Evolutionary conservation across 2,797 vertebrate species (phyloP), one percentile per base, ranked within the genome.

Genomic region (Buphagus erythrorhynchus): DNA sequence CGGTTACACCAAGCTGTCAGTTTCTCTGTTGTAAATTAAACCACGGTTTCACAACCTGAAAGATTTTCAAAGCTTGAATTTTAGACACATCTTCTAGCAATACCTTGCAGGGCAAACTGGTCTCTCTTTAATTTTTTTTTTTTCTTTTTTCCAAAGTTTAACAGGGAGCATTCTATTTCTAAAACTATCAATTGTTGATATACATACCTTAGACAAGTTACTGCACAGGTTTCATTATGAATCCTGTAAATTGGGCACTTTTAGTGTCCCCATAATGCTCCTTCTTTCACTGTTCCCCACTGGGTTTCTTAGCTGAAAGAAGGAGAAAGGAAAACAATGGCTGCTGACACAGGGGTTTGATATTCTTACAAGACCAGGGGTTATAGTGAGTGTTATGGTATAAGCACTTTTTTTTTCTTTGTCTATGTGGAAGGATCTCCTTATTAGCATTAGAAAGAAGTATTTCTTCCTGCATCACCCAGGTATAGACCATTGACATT

Each of bases 1-100:
- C 62, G 69, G 55, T 95, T 88, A 58, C 79, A 86, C 90, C 69
- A 59, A 76, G 75, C 80, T 90, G 87, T 86, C 91, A 86, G 35
- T 80, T 96, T 84, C 80, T 89, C 83, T 77, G 59, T 36, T 88
- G 92, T 92, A 93, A 97, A 95, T 90, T 95, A 86, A 76, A 91
- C 75, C 69, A 80, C 0, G 0, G 2, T 89, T 96, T 94, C 88
- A 71, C 51, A 93, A 63, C 68, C 48, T 82, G 29, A 83, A 90
- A 88, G 45, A 82, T 81, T 86, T 85, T 72, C 33, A 55, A 66
- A 78, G 78, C 95, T 94, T 93, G 74, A 97, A 91, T 95, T 95
- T 81, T 85, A 81, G 86, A 94, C 36, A 84, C 69, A 48, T 83
- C 81, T 96, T 87, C 33, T 51, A 91, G 85, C 54, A 73, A 45